Conservation (phyloP, 2,113 vertebrate genomes). For the Psettodes erumei region DNA sequence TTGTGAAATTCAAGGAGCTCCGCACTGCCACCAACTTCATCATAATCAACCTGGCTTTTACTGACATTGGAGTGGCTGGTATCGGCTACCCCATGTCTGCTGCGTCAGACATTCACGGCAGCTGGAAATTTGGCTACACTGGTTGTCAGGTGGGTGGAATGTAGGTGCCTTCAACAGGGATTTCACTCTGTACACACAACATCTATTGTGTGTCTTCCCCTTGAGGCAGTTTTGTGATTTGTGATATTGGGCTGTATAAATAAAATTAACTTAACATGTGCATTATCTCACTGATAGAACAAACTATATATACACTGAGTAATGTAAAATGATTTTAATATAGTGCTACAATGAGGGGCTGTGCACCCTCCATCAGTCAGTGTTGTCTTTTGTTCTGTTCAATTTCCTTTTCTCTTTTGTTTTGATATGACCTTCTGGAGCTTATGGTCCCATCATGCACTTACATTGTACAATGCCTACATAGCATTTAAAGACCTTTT, state of each 20-base stretch:
- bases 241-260: neutral
- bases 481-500: too few relatives aligned
- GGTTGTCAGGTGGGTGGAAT: conserved; percentile 91
- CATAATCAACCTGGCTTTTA: conserved; percentile 96
- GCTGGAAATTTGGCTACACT: conserved; percentile 94
- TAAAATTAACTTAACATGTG: neutral
- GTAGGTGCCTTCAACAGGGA: neutral
- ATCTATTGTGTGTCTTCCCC: neutral
- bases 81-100: conserved; percentile 99
- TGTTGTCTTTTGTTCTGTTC: too few relatives aligned
- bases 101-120: conserved; percentile 94
- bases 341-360: neutral
- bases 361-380: too few relatives aligned
- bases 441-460: too few relatives aligned
- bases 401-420: too few relatives aligned
- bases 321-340: neutral
- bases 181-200: neutral
- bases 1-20: conserved; percentile 93
- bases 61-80: conserved; percentile 94
- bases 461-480: too few relatives aligned
- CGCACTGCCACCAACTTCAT: conserved; percentile 95
- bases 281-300: neutral
- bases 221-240: neutral
- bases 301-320: neutral
- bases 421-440: too few relatives aligned